Base-by-base conservation (phyloP, 2,888 invertebrate species). In the Nebria brevicollis region DNA sequence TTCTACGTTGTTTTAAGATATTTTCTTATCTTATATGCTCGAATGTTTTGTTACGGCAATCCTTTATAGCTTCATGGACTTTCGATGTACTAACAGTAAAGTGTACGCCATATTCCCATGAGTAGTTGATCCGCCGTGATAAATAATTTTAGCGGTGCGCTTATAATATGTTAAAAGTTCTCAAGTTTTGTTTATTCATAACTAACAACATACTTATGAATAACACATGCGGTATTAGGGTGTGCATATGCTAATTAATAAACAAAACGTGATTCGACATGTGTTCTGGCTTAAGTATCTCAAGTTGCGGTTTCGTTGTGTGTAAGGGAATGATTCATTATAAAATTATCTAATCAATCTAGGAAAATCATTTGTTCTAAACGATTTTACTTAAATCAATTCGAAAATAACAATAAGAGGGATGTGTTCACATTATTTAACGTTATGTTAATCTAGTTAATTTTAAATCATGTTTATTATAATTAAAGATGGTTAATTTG, bases 131-230 rank as follows among this genome's bases (percentile, higher is more conserved):
- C 54, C 54, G 54, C 8, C 54, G 54, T 54, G 54, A 54, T 54
- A 54, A 54, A 54, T 54, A 54, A 54, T 54, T 54, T 8, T 54
- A 11, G 54, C 54, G 54, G 54, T 54, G 54, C 7, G 54, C 54
- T 54, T 54, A 54, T 54, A 13, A 2, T 54, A 54, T 54, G 54
- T 54, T 54, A 54, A 54, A 54, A 54, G 54, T 54, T 54, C 8
- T 54, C 54, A 54, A 54, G 54, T 54, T 54, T 54, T 54, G 54
- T 8, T 54, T 54, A 54, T 54, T 54, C 54, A 54, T 54, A 54
- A 54, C 54, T 54, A 54, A 54, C 54, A 54, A 54, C 54, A 54
- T 54, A 54, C 54, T 54, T 54, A 54, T 54, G 54, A 54, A 54
- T 54, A 54, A 54, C 54, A 54, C 54, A 54, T 54, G 54, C 8